Percentiles rank a stretch among this genome's conserved stretches.
Conservation (phyloP, 2,113 vertebrate genomes). For the Callocephalon fimbriatum region DNA sequence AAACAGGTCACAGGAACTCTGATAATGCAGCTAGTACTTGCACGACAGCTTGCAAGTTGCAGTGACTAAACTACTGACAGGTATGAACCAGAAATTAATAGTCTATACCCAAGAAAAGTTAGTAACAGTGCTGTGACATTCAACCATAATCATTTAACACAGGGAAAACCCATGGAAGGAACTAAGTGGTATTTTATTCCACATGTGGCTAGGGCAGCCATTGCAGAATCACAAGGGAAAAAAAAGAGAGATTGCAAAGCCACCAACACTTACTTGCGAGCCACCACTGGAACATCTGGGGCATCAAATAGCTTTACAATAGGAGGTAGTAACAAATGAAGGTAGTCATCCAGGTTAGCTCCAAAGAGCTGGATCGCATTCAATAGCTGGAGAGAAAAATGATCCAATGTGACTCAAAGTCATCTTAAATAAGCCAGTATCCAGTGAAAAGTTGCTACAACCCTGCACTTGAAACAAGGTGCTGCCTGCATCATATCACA, state of each 20-base stretch:
- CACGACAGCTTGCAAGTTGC: neutral
- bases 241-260: neutral
- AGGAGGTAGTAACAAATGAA: conserved; percentile 94
- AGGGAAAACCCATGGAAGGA: neutral
- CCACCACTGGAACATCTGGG: conserved; percentile 87
- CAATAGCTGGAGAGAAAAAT: conserved; percentile 81
- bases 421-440: neutral
- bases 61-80: neutral
- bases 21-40: neutral
- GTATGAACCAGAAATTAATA: neutral
- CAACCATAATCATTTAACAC: neutral
- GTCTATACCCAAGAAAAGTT: neutral
- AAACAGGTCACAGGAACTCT: neutral
- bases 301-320: conserved; percentile 98
- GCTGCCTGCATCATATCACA: neutral
- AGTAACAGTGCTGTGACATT: neutral
- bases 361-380: conserved; percentile 97
- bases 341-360: conserved; percentile 97
- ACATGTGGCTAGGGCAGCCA: rapidly evolving
- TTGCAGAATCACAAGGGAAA: neutral
- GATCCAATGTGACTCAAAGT: neutral
- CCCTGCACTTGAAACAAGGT: neutral
- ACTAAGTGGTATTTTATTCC: neutral
- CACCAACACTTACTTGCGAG: conserved; percentile 88
- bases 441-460: neutral